Evolutionary conservation across 2,888 invertebrate species (phyloP), one percentile per base, ranked within the genome.

Genomic region (Venusia cambrica): DNA sequence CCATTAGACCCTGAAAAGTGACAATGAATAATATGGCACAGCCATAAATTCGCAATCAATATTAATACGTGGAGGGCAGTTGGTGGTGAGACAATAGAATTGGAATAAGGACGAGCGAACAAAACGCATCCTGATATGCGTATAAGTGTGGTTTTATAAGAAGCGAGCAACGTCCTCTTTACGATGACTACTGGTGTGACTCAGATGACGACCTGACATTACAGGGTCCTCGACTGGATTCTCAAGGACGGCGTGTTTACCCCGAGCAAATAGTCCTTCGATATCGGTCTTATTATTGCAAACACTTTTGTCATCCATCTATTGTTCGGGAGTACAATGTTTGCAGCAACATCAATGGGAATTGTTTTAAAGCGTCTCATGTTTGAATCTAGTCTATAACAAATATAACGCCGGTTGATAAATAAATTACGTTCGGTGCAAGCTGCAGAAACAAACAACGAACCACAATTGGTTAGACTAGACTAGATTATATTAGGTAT

Each of bases 91-190:
- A 85, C 83, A 85, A 85, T 84, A 64, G 76, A 69, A 65, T 70
- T 61, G 61, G 63, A 77, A 76, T 79, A 78, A 76, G 83, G 80
- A 75, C 74, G 70, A 59, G 62, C 62, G 62, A 75, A 81, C 78
- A 80, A 80, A 78, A 67, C 66, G 62, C 59, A 58, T 67, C 65
- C 65, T 70, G 68, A 69, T 70, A 70, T 62, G 68, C 69, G 65
- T 65, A 57, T 55, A 62, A 65, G 62, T 62, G 64, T 59, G 62
- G 67, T 68, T 71, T 67, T 72, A 73, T 69, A 71, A 54, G 54
- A 72, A 67, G 61, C 59, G 85, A 83, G 78, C 85, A 85, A 73
- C 81, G 85, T 79, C 85, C 85, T 84, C 81, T 80, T 81, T 72
- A 84, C 81, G 81, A 80, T 74, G 72, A 74, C 73, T 74, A 73